Evolutionary conservation across 2,888 invertebrate species (phyloP).

Genomic region (Atrina japonica): DNA sequence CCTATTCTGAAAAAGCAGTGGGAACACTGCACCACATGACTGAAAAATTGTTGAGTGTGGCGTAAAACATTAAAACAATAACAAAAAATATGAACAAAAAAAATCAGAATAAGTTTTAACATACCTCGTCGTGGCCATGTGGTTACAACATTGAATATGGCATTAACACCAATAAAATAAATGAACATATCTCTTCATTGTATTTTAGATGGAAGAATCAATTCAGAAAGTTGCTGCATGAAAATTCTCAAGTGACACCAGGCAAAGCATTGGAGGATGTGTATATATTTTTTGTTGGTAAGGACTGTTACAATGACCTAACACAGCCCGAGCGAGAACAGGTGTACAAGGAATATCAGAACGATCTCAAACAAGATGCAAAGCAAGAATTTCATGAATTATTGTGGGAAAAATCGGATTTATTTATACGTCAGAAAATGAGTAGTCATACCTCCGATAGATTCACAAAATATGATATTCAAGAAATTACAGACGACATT

Average conservation of each 20-base stretch:
- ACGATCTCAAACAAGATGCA: conserved; percentile 86
- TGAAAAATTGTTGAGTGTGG: too few relatives aligned
- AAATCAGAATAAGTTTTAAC: too few relatives aligned
- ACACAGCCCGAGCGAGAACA: conserved; percentile 94
- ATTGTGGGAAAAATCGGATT: conserved; percentile 93
- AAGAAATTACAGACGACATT: conserved; percentile 92
- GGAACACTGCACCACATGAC: too few relatives aligned
- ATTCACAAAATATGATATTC: conserved; percentile 95
- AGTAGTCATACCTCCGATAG: conserved; percentile 92
- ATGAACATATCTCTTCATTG: neutral
- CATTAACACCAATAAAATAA: too few relatives aligned
- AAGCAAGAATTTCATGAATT: conserved; percentile 96
- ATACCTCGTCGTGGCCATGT: too few relatives aligned
- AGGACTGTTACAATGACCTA: conserved; percentile 95
- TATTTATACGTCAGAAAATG: conserved; percentile 83
- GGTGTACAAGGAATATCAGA: conserved; percentile 96
- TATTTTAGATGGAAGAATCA: conserved; percentile 92
- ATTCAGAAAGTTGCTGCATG: conserved; percentile 94
- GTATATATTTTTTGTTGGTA: conserved; percentile 91
- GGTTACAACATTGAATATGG: too few relatives aligned
- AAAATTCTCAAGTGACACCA: conserved; percentile 96
- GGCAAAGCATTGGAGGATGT: conserved; percentile 96
- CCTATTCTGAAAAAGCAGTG: too few relatives aligned
- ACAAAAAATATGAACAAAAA: too few relatives aligned
- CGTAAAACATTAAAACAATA: too few relatives aligned